Evolutionary conservation across 2,888 invertebrate species (phyloP), one percentile per base, ranked within the genome.

Genomic region (Patella pellucida): DNA sequence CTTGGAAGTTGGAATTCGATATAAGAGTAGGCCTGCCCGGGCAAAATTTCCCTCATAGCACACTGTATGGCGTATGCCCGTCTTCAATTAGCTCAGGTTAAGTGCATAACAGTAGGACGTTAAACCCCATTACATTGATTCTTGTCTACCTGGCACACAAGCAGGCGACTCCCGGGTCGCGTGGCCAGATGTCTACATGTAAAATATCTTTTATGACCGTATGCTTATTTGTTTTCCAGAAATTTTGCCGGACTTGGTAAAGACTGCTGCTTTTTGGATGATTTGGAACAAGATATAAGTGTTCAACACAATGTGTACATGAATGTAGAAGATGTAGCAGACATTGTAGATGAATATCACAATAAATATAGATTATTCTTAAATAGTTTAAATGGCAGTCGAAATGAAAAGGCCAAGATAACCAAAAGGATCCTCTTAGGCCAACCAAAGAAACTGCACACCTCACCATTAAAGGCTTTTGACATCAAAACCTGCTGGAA

Each of bases 301-400:
- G 12, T 72, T 68, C 54, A 75, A 76, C 68, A 80, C 23, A 82
- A 84, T 76, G 77, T 79, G 15, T 78, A 80, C 19, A 73, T 83
- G 15, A 80, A 79, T 19, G 31, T 79, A 19, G 78, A 81, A 14
- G 76, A 82, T 68, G 78, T 82, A 15, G 72, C 77, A n/a, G 77
- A 68, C 19, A 69, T 82, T 31, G 70, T 80, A 52, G 77, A 82
- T 54, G 74, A 79, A 14, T 83, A 82, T 69, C 71, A 82, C 7
- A 76, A 77, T 41, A 75, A 72, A 52, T 82, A 82, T 71, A 73
- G 80, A 19, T 71, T 76, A 15, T 80, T 76, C 50, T 52, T 81
- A 2, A 68, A 69, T 0, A 56, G 62, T 27, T 71, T 82, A 12
- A n/a, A 71, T 19, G 27, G 14, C 19, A 31, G 52, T 19, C 16